Evolutionary conservation across 2,888 invertebrate species (phyloP).

Genomic region (Sinhomidia bicolor): DNA sequence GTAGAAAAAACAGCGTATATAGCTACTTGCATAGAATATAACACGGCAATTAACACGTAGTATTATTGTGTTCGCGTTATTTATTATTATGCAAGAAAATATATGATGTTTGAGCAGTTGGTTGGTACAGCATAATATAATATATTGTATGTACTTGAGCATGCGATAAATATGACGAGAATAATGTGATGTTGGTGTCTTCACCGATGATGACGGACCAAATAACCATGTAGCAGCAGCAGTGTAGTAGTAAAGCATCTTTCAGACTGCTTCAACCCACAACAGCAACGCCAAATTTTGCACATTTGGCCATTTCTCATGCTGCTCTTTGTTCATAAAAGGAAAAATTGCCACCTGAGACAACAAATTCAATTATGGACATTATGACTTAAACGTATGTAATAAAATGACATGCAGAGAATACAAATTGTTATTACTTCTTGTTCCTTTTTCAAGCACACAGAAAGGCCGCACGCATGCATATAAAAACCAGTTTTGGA

Average conservation of each 20-base stretch:
- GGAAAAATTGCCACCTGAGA: slow-evolving; percentile 4
- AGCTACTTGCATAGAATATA: neutral
- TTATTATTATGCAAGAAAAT: neutral
- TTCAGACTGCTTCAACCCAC: slow-evolving; percentile 11
- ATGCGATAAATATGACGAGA: neutral
- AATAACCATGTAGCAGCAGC: neutral
- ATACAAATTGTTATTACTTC: neutral
- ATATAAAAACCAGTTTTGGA: neutral
- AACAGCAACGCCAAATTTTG: neutral
- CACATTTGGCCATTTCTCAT: neutral
- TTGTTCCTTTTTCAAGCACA: too few species aligned
- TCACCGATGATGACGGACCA: neutral
- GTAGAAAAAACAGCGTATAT: too few species aligned
- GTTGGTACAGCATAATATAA: too few species aligned
- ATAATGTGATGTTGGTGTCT: neutral
- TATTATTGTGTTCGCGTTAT: neutral
- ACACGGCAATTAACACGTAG: neutral
- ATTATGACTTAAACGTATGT: neutral
- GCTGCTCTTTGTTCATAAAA: neutral
- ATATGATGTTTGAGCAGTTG: too few species aligned
- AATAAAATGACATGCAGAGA: neutral
- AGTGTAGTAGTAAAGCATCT: too few species aligned
- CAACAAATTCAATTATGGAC: neutral
- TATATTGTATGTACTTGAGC: neutral
- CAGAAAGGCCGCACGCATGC: too few species aligned